phyloP scores from a whole-genome alignment of 1,140 invertebrate genomes.

The Drosophila erecta region DNA sequence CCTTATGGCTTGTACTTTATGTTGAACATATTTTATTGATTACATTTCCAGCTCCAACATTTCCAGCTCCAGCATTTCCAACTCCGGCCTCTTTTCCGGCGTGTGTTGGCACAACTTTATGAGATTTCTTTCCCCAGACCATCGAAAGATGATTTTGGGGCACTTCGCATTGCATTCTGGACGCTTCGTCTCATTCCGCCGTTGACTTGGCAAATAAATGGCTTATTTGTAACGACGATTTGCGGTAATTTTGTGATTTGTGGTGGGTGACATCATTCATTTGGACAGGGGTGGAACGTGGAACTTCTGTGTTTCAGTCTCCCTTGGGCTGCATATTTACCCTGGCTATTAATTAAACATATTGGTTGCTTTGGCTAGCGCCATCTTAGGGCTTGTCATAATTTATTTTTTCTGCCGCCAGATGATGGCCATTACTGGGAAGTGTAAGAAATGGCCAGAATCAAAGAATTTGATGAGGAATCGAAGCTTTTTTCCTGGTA shows the following conservation, averaged over 20 bases:
- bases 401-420: conserved; percentile 42
- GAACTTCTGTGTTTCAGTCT: conserved; percentile 3
- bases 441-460: conserved; percentile 8
- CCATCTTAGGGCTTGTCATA: conserved; percentile 21
- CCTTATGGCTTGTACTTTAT: conserved; percentile 56
- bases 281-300: neutral
- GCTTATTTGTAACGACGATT: conserved; percentile 83
- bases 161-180: conserved; percentile 38
- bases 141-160: conserved; percentile 27
- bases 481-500: neutral
- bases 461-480: conserved; percentile 5
- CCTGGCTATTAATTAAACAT: conserved; percentile 78
- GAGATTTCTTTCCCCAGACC: conserved; percentile 56
- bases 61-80: conserved; percentile 7
- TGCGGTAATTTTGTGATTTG: conserved; percentile 82
- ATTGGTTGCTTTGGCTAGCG: conserved; percentile 28
- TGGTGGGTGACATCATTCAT: conserved; percentile 69
- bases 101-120: conserved; percentile 78
- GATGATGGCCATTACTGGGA: conserved; percentile 32
- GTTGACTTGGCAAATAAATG: conserved; percentile 72
- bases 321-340: conserved; percentile 31
- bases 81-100: conserved; percentile 18
- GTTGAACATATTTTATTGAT: conserved; percentile 79
- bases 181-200: neutral
- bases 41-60: conserved; percentile 53